These are phyloP conservation scores for Serranus cabrilla DNA, from an alignment of 2,797 vertebrate species.

Conservation along the genomic window DNA sequence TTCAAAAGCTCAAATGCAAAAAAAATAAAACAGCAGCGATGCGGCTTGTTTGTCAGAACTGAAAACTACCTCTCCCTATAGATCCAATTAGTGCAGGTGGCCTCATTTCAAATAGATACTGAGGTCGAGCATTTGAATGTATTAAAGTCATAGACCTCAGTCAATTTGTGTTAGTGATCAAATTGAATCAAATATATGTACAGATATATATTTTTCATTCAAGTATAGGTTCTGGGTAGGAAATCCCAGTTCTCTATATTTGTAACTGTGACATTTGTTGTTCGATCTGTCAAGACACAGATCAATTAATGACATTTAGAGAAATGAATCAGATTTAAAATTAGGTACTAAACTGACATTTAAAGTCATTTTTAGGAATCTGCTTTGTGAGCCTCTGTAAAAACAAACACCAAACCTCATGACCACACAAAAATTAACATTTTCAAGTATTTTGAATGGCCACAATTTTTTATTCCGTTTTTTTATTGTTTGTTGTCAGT, in stretches of 20 bases:
- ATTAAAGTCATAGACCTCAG: conserved; percentile 21
- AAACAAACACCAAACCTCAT: not conserved
- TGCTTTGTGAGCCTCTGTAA: not conserved
- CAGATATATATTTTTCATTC: not conserved
- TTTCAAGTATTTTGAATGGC: too few relatives aligned
- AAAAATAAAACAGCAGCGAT: conserved; percentile 23
- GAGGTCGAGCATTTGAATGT: conserved; percentile 27
- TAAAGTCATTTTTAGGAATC: not conserved
- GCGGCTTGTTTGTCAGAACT: conserved; percentile 53
- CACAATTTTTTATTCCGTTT: too few relatives aligned
- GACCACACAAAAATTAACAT: too few relatives aligned
- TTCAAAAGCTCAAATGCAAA: conserved; percentile 52
- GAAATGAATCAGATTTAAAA: not conserved
- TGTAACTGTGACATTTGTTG: conserved; percentile 22
- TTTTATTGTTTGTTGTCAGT: too few relatives aligned
- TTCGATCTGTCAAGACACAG: conserved; percentile 11
- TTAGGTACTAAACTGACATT: too few relatives aligned
- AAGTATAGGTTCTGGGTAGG: conserved; percentile 8
- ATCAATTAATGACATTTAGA: conserved; percentile 19
- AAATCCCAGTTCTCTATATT: conserved; percentile 14
- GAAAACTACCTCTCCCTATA: conserved; percentile 59
- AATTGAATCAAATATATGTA: not conserved
- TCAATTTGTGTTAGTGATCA: conserved; percentile 44
- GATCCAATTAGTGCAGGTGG: conserved; percentile 67
- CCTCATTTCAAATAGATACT: conserved; percentile 51